Conservation (phyloP, 2,797 vertebrate genomes). For the Anolis apletophallus region DNA sequence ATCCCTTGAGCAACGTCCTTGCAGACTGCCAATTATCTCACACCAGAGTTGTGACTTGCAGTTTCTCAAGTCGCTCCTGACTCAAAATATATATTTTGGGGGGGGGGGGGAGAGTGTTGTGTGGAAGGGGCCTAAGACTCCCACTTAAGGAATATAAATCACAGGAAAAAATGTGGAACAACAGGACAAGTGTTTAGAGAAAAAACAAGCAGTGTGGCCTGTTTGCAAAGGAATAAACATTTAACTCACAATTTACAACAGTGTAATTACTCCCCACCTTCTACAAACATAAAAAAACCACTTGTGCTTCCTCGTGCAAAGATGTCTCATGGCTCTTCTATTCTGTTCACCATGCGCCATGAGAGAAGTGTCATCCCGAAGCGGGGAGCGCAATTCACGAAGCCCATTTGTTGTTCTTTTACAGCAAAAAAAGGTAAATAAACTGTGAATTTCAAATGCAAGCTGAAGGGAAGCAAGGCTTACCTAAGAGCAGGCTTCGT, state of each 20-base stretch:
- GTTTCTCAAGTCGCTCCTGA: too few species aligned
- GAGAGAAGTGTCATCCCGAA: neutral
- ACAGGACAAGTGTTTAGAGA: neutral
- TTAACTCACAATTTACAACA: neutral
- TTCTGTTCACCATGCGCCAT: neutral
- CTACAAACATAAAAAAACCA: neutral
- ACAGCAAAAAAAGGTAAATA: neutral
- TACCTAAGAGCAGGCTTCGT: neutral
- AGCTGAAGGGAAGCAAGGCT: neutral
- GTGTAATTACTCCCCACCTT: neutral
- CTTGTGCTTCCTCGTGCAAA: neutral
- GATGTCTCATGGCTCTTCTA: slow-evolving; percentile 4
- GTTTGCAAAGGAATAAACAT: neutral
- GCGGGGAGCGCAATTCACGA: neutral
- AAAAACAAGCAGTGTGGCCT: neutral
- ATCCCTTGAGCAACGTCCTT: too few species aligned
- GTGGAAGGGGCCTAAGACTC: too few species aligned
- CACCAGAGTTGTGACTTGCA: too few species aligned
- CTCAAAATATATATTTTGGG: too few species aligned
- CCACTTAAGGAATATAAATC: neutral
- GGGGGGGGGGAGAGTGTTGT: too few species aligned
- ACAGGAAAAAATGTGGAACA: neutral
- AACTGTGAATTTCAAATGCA: neutral
- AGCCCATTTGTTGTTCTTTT: neutral
- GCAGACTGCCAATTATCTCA: too few species aligned